Percentiles rank a stretch among this genome's conserved stretches.
These are phyloP conservation scores for Urophycis tenuis DNA, from an alignment of 2,797 vertebrate species.

Conservation along the genomic window DNA sequence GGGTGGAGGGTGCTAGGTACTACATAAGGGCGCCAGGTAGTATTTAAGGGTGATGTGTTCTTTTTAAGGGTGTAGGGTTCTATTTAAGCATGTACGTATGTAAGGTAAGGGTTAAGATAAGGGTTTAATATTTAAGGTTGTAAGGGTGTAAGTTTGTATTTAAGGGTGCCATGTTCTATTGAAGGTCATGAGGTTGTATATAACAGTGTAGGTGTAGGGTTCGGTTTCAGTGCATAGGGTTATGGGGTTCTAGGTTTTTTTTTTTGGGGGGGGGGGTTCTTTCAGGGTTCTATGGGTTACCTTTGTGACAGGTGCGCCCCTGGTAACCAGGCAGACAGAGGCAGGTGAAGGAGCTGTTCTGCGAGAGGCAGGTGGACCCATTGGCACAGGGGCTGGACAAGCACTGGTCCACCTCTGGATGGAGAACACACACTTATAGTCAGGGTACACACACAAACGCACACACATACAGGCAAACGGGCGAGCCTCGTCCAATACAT, in stretches of 20 bases:
- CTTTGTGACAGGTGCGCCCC: conserved; percentile 67
- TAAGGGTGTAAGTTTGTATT: neutral
- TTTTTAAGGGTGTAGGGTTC: neutral
- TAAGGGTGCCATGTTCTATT: neutral
- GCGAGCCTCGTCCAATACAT: too few relatives aligned
- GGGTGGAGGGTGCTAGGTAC: neutral
- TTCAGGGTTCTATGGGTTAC: conserved; percentile 31
- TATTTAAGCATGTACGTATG: neutral
- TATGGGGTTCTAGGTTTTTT: neutral
- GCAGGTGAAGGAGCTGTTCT: conserved; percentile 54
- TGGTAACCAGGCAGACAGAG: conserved; percentile 61
- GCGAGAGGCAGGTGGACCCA: conserved; percentile 61
- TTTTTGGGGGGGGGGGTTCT: too few relatives aligned
- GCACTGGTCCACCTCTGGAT: conserved; percentile 63
- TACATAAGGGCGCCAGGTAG: too few relatives aligned
- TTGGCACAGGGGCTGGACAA: conserved; percentile 64
- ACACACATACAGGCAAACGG: too few relatives aligned
- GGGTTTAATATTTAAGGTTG: neutral
- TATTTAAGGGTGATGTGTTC: too few relatives aligned
- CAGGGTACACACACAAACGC: neutral
- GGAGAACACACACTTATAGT: conserved; percentile 14
- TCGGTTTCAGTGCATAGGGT: too few relatives aligned
- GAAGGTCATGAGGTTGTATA: neutral
- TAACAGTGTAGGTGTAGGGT: neutral
- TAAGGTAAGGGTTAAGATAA: too few relatives aligned